Base-by-base conservation (phyloP, 2,113 vertebrate species). In the Vulpes vulpes region DNA sequence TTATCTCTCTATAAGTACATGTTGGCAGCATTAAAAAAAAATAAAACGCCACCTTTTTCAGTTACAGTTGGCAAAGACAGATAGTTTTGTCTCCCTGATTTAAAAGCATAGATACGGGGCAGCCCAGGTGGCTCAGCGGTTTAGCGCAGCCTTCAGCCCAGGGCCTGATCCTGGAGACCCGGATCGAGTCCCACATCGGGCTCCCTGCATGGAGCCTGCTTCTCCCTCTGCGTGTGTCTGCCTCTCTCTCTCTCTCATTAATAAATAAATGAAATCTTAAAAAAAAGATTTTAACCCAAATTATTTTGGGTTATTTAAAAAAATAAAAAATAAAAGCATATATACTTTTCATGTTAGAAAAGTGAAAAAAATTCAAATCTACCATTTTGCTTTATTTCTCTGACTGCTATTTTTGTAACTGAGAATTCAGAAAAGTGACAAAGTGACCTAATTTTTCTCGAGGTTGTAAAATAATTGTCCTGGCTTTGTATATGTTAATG, bases 401-500 rank as follows among this genome's bases (percentile, higher is more conserved):
- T 43, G 25, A 35, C 38, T 80, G 62, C 62, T 91, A 76, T 93
- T 94, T 95, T 90, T 85, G 5, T 53, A 74, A 59, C 49, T 81
- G 57, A 86, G 62, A 93, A 23, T 73, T 81, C 17, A 49, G 85
- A 73, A 62, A 79, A 51, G 30, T 91, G 81, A 91, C 79, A 62
- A 79, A 51, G 30, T 91, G 81, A 91, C 79, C 73, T 91, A 96
- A 51, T 85, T 97, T 90, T 87, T 65, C 35, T 78, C 30, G 49
- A 91, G 19, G 23, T 32, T 80, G 12, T 43, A 38, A 79, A 83
- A 55, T 53, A 55, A 82, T 81, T 32, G 8, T 5, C 3, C 83
- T 23, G 35, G 2, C 25, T 96, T 71, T 60, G 25, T 16, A 64
- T 20, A 51, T 80, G 32, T 81, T 93, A 95, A 92, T 88, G 3